Evolutionary conservation across 2,113 vertebrate species (phyloP), one percentile per base, ranked within the genome.

Genomic region (Alethe diademata): DNA sequence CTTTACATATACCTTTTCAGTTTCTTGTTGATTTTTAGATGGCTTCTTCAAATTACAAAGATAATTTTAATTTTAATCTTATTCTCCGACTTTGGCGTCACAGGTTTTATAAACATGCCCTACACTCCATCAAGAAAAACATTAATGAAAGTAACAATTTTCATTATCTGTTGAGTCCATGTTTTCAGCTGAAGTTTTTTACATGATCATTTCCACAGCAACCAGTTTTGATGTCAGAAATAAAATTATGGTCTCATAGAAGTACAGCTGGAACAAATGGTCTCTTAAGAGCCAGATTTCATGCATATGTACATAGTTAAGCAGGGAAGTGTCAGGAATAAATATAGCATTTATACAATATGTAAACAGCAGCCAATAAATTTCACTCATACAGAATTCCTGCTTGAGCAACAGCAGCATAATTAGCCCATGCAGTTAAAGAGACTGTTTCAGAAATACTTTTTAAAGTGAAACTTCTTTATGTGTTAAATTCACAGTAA

Each of bases 241-340:
- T 14, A 94, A 79, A 86, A 85, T 79, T 85, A 57, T 53, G n/a
- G 61, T 40, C 79, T 67, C 48, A 80, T 5, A 71, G 80, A 85
- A 40, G 10, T 90, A 90, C 42, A 75, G 76, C 60, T 95, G 95
- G 73, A 92, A 96, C 74, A 95, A 94, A 92, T 89, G 86, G 91
- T 35, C 75, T 90, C 60, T 71, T 64, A 74, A 53, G 47, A 96
- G 43, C 33, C 71, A 93, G 47, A 95, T 96, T 93, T 78, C 50
- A 75, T 79, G 42, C 66, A 90, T 93, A 88, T 85, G 82, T 95
- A 69, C 74, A 65, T 86, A 94, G 67, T 72, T 85, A 79, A 90
- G 25, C 45, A 88, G 45, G 57, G 48, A 86, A 93, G 78, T 76
- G 35, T 83, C 57, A 66, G 29, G 17, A 26, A 86, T 80, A 95